Base-by-base conservation (phyloP, 2,797 vertebrate species). In the Arctocebus calabarensis region DNA sequence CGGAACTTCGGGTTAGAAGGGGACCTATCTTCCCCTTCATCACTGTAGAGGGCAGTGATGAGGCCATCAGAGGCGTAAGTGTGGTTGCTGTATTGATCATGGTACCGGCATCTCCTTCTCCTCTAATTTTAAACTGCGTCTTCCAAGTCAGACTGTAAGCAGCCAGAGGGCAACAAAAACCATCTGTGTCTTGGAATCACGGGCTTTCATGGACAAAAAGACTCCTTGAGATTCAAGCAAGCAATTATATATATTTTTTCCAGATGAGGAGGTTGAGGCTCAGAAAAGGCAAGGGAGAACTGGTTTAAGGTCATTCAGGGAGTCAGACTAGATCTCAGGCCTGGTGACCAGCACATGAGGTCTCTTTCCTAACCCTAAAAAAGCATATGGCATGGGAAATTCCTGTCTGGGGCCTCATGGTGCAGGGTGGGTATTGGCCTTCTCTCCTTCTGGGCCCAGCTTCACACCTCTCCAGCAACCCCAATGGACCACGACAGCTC, bases 21-120 rank as follows among this genome's bases (percentile, higher is more conserved):
- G 12, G 34, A 55, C 5, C 32, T 43, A 32, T 64, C 45, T 68
- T 27, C 16, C 34, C 4, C 12, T 16, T 37, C n/a, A 59, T 57
- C 22, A 37, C 22, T 25, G 8, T 2, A 19, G 90, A 61, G 93
- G 93, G 94, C 62, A 48, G 71, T 90, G 91, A 75, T 61, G 85
- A 96, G 89, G 81, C 70, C 45, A 71, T 70, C 59, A 91, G 93
- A 92, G 0, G 0, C 3, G 2, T 3, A n/a, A 5, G 2, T 17
- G 1, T 5, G 43, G 8, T 2, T 2, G 1, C 9, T 23, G 12
- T 4, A 12, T 23, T 62, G 19, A 17, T 74, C 48, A n/a, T 74
- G 92, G 64, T 68, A 43, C 61, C 0, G 93, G 73, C 3, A 88
- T 48, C 17, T 68, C 12, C 25, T 22, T 34, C 20, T 57, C 48